Evolutionary conservation across 2,888 invertebrate genomes (phyloP).

Genomic region (Drosophila parthenogenetica): DNA sequence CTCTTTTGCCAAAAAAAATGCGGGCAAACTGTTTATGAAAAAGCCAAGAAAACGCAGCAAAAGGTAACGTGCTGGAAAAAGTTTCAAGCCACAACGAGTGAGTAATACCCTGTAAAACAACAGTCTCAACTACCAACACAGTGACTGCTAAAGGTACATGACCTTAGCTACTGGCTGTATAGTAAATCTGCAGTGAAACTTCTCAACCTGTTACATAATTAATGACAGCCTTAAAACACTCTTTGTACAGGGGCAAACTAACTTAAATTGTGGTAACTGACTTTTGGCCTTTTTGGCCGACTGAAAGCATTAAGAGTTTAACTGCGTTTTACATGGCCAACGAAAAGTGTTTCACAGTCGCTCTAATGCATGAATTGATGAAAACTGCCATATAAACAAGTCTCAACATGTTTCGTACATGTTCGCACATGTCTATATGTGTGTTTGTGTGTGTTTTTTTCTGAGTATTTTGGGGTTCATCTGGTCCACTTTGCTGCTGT

Average conservation of each 20-base stretch:
- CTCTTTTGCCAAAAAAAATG: constrained; percentile 43
- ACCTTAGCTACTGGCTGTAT: neutral
- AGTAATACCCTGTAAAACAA: constrained; percentile 10
- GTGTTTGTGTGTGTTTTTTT: constrained; percentile 5
- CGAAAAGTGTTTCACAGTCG: neutral
- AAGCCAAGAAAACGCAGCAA: constrained; percentile 31
- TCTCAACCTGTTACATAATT: constrained; percentile 4
- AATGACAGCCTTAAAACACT: neutral
- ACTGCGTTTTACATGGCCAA: constrained; percentile 30
- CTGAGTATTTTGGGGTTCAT: constrained; percentile 21
- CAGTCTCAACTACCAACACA: neutral
- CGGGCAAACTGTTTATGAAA: constrained; percentile 58
- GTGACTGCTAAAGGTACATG: no score
- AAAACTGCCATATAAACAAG: constrained; percentile 15
- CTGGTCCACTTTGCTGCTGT: constrained; percentile 53
- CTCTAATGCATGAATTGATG: constrained; percentile 22
- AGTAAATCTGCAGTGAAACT: neutral
- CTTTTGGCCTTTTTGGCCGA: constrained; percentile 1
- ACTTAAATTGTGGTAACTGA: neutral
- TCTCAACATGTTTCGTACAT: constrained; percentile 7
- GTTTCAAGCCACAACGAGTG: neutral
- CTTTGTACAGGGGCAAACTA: neutral
- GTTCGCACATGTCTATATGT: constrained; percentile 1
- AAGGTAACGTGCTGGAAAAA: constrained; percentile 18
- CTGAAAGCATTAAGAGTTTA: constrained; percentile 23